phyloP scores from a whole-genome alignment of 1,140 invertebrate genomes.

The Leptonema lineaticorne region DNA sequence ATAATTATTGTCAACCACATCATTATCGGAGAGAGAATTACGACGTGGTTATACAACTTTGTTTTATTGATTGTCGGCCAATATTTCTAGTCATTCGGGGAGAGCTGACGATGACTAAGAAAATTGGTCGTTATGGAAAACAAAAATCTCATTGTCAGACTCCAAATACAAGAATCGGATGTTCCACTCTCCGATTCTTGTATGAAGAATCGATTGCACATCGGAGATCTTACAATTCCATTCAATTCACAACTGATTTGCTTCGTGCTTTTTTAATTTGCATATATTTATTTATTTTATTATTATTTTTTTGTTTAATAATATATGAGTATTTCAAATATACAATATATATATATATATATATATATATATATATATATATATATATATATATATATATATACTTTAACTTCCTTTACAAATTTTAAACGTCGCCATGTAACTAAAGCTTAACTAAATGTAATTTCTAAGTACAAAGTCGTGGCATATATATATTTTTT shows the following conservation, averaged over 20 bases:
- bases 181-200: constrained; percentile 36
- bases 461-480: constrained; percentile 41
- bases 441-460: constrained; percentile 35
- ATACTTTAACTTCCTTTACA: constrained; percentile 14
- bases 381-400: background rate
- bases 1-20: constrained; percentile 22
- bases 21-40: constrained; percentile 12
- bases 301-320: constrained; percentile 2
- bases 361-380: background rate
- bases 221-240: constrained; percentile 2
- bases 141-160: background rate
- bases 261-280: background rate
- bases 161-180: constrained; percentile 12
- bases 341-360: too few relatives aligned
- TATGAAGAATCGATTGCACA: background rate
- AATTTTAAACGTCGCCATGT: constrained; percentile 16
- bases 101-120: constrained; percentile 22
- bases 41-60: constrained; percentile 14
- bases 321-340: constrained; percentile 18
- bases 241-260: constrained; percentile 8
- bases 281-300: constrained; percentile 2
- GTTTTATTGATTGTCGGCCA: constrained; percentile 1
- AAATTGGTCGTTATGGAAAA: too few relatives aligned
- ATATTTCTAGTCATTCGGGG: too few relatives aligned
- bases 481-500: constrained; percentile 33